Base-by-base conservation (phyloP, 2,888 invertebrate genomes). In the Tricholauxania praeusta region DNA sequence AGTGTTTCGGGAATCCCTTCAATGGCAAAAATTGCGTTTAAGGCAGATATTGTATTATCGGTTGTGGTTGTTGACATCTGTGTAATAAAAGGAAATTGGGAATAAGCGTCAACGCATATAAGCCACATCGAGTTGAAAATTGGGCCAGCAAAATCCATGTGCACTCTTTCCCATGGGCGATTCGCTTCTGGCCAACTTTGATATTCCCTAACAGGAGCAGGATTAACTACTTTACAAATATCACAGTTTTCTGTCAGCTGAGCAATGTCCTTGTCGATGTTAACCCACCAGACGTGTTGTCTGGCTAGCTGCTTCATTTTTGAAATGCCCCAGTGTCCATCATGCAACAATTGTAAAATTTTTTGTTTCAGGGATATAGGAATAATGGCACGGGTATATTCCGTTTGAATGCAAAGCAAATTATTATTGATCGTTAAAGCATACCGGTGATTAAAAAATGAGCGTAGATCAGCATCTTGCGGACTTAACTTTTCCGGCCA, bases 91-190 rank as follows among this genome's bases (percentile, higher is more conserved):
- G 75, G 75, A 66, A 72, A 74, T 49, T 75, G 73, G 7, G 55
- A 75, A 70, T 59, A 77, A 19, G 72, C 75, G 47, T 77, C 75
- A 8, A 78, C 71, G 52, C 73, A 75, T 14, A 78, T 74, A 12
- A 78, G 72, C 75, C 73, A 76, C 78, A 76, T 78, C 6, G 65
- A 72, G 39, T 72, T 68, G 39, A 70, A 75, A 19, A 84, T 77
- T 22, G 85, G 85, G 12, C 87, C 87, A 19, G 86, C 84, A 79
- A 85, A 88, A 76, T 88, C 88, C 12, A 85, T 78, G 78, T 88
- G 87, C 5, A 87, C 75, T 47, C 87, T 74, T 63, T 84, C 78
- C 83, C 85, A 86, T 3, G 83, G 82, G 59, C 77, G 74, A 8
- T 69, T 73, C 22, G 84, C 71, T 68, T 79, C 75, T 48, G 70